Base-by-base conservation (phyloP, 2,888 invertebrate species). In the Melieria crassipennis region DNA sequence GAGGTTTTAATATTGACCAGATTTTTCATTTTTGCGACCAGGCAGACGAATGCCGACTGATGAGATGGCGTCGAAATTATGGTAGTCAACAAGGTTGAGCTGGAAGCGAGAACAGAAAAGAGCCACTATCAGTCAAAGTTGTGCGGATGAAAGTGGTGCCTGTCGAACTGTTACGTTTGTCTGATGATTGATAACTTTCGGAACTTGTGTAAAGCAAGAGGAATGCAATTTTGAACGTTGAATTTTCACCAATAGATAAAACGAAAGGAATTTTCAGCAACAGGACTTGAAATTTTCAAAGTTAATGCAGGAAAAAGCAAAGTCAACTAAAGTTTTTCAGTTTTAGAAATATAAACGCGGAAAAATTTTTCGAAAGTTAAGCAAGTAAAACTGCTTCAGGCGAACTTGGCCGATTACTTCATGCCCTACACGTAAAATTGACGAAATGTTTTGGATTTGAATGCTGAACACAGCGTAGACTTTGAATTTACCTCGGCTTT, bases 31-130 rank as follows among this genome's bases (percentile, higher is more conserved):
- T 75, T 70, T 63, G 74, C 69, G 45, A 77, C 71, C 64, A 78
- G 70, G 64, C 78, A 78, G 60, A 78, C 79, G 72, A 80, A 80
- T 16, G 80, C 80, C 1, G 80, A 80, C 66, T 75, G 72, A 69
- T 76, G 79, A 47, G 73, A 67, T 64, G 75, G 73, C 30, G 76
- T 71, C 7, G 74, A 74, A 30, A 73, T 16, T 6, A 77, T 74
- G 4, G 73, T 70, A 16, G 76, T 75, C 71, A 76, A 71, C 69
- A 72, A 74, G 71, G 75, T 76, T 30, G 74, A 72, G 48, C 76
- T 77, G 70, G n/a, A 75, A 74, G 62, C 30, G 30, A 30, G 30
- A 30, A 30, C 30, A 30, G 30, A 30, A 2, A 30, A 30, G 30
- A 30, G 30, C 30, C 30, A 30, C 30, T 30, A 30, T 30, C 30